A percentile compares a stretch with the other conserved stretches of the same genome.
phyloP scores from a whole-genome alignment of 2,888 invertebrate species.

The Blastobasis adustella region DNA sequence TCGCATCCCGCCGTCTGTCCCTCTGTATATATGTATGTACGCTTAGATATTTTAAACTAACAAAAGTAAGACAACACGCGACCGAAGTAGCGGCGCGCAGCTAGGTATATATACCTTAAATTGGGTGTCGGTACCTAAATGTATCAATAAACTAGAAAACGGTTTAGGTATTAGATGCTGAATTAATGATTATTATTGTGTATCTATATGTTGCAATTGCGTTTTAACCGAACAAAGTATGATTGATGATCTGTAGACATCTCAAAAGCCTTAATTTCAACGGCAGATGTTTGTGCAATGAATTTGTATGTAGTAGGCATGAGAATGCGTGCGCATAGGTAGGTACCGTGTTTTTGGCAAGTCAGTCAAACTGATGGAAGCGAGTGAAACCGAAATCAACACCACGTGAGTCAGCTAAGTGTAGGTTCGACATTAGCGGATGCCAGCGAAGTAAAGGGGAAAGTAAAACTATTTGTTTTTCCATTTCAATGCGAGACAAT shows the following conservation, averaged over 20 bases:
- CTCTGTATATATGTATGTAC: too few relatives aligned
- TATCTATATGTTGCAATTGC: too few relatives aligned
- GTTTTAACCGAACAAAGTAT: not conserved
- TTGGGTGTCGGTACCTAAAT: too few relatives aligned
- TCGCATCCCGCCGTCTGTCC: too few relatives aligned
- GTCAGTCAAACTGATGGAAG: conserved; percentile 47
- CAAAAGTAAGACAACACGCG: too few relatives aligned
- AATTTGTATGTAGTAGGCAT: conserved; percentile 8
- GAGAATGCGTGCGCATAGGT: conserved; percentile 1
- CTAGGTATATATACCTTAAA: too few relatives aligned
- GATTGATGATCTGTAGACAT: conserved; percentile 4
- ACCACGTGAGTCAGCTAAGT: conserved; percentile 62
- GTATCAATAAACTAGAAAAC: too few relatives aligned
- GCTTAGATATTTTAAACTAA: too few relatives aligned
- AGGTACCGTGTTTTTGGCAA: conserved; percentile 30
- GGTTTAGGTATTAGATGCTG: too few relatives aligned
- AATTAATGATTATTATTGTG: too few relatives aligned
- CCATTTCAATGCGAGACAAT: conserved; percentile 50
- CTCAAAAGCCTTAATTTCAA: conserved; percentile 3
- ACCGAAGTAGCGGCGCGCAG: too few relatives aligned
- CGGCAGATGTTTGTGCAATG: conserved; percentile 2
- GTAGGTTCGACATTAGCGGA: conserved; percentile 61
- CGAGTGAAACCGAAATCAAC: conserved; percentile 65
- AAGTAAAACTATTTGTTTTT: conserved; percentile 70
- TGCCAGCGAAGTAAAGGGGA: conserved; percentile 63